Conservation (phyloP, 2,113 vertebrate genomes). For the Colius striatus region DNA sequence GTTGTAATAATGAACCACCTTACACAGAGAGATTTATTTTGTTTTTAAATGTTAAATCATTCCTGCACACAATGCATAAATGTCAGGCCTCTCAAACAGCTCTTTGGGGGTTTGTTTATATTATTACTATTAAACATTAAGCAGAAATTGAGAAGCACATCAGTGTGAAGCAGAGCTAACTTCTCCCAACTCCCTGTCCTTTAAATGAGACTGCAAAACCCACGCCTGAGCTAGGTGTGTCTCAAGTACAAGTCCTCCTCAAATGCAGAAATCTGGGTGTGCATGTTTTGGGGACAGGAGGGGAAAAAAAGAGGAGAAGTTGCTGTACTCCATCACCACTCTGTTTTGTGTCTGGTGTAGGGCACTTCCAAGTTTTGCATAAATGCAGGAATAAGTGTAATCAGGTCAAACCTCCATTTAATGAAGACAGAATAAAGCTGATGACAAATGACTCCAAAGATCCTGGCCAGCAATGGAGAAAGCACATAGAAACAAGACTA, state of each 20-base stretch:
- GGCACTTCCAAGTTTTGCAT: not conserved
- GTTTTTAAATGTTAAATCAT: constrained; percentile 37
- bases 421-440: not conserved
- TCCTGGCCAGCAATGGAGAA: not conserved
- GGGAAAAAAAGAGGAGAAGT: not conserved
- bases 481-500: not conserved
- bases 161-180: not conserved
- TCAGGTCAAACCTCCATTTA: not conserved
- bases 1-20: not conserved
- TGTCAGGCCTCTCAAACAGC: not conserved
- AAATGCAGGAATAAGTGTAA: not conserved
- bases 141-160: not conserved
- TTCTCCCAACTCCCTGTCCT: not conserved
- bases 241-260: not conserved
- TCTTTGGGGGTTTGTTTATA: not conserved
- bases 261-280: not conserved
- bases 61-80: not conserved
- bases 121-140: not conserved
- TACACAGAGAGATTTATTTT: constrained; percentile 5
- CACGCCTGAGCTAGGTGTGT: not conserved
- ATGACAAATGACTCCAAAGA: not conserved
- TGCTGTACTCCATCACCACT: rapidly evolving
- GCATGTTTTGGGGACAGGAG: not conserved
- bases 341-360: not conserved
- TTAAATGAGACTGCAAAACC: not conserved